These are phyloP conservation scores for Balaeniceps rex DNA, from an alignment of 2,113 vertebrate genomes.

Conservation along the genomic window DNA sequence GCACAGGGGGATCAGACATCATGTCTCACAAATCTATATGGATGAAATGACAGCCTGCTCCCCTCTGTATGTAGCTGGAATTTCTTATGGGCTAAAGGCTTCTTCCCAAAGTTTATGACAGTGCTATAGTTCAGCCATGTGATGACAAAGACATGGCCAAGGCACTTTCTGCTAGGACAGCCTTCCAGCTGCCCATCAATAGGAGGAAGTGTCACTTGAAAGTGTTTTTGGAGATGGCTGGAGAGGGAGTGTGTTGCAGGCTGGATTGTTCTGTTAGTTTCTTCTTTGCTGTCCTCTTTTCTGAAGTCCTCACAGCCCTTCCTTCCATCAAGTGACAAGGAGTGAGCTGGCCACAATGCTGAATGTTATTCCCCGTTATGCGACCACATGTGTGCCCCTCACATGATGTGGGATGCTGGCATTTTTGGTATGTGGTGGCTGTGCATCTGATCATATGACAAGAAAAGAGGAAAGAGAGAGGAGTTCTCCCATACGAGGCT, in stretches of 20 bases:
- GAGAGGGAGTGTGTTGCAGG: not conserved
- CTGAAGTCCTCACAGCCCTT: not conserved
- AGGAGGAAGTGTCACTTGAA: not conserved
- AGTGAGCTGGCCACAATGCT: not conserved
- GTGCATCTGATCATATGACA: not conserved
- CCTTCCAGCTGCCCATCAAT: not conserved
- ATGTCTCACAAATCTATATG: not conserved
- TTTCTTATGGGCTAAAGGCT: not conserved
- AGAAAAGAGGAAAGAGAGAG: not conserved
- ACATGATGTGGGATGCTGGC: not conserved
- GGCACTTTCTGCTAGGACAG: not conserved
- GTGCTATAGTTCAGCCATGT: not conserved
- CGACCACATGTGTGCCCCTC: not conserved
- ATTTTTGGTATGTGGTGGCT: not conserved
- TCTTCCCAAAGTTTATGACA: not conserved
- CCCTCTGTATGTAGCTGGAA: not conserved
- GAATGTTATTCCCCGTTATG: not conserved
- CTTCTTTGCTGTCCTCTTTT: not conserved
- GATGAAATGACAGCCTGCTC: not conserved
- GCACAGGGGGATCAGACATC: not conserved
- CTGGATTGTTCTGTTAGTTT: not conserved
- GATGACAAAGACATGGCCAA: not conserved
- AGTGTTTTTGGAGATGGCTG: not conserved
- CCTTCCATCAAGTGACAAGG: not conserved
- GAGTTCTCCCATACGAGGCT: not conserved